Base-by-base conservation (phyloP, 2,797 vertebrate genomes). In the Silurus lanzhouensis region DNA sequence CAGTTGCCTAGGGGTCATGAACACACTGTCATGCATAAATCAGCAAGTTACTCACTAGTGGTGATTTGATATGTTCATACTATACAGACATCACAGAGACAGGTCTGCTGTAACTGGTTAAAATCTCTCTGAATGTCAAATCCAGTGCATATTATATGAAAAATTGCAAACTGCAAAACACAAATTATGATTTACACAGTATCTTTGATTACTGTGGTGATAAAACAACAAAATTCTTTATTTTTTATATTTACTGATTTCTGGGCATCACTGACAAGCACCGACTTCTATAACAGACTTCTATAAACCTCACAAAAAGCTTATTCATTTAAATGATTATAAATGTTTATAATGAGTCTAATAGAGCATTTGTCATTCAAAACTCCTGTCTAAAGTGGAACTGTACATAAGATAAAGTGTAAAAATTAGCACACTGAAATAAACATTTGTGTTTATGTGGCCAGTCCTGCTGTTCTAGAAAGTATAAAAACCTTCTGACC, bases 1-100 rank as follows among this genome's bases (percentile, higher is more conserved):
- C 89, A 86, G 89, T 74, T 78, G 89, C 89, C 88, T 87, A 82
- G 61, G 91, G 94, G 92, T 93, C 91, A 92, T 67, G 27, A 14
- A 25, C 48, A 58, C 25, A 10, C 52, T 58, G 25, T 15, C 52
- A 76, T 31, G 4, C 27, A 14, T 31, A 60, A 60, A 38, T 78
- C 60, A 60, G 19, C 75, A 20, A 58, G 75, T 77, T 60, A 60
- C 55, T 31, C 25, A 60, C 55, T 31, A 27, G 2, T 38, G 55
- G 55, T 20, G 27, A 58, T 78, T 44, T 19, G 27, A 77, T 5
- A 12, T 19, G 9, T 27, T 55, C 22, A 74, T 25, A 55, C 14
- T 19, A 57, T 75, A 17, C n/a, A 27, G 72, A 76, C 0, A 27
- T 27, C 13, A 57, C n/a, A 75, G 22, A 27, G 14, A 25, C 22